Conservation (phyloP, 2,113 vertebrate genomes). For the Tetraodon nigroviridis region DNA sequence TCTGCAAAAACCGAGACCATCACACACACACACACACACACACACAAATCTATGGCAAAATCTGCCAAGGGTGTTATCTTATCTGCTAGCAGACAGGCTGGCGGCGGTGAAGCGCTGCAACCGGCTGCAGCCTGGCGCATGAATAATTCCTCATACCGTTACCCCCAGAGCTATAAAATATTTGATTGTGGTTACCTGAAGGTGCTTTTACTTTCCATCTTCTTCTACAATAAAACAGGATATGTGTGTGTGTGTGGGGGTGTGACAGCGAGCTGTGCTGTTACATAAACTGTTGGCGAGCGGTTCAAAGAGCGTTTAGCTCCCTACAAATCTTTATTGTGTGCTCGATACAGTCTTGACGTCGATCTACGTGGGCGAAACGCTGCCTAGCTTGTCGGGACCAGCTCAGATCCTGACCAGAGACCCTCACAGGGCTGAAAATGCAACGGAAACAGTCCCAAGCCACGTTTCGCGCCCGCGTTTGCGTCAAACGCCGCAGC, state of each 20-base stretch:
- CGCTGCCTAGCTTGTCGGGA: not conserved
- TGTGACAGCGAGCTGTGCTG: not conserved
- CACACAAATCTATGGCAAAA: not conserved
- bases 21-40: not conserved
- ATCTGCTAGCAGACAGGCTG: slow-evolving; percentile 7
- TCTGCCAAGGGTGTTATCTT: not conserved
- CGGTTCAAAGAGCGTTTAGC: not conserved
- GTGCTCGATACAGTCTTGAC: no score
- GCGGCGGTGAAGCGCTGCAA: not conserved
- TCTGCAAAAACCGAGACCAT: slow-evolving; percentile 55
- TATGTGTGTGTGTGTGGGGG: not conserved
- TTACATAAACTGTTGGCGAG: not conserved
- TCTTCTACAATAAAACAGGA: not conserved
- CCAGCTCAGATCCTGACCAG: not conserved
- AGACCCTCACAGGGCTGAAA: not conserved
- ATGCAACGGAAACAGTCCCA: not conserved
- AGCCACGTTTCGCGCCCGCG: not conserved
- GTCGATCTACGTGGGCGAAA: no score
- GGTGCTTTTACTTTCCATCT: not conserved
- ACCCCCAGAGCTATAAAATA: not conserved
- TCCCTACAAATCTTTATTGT: no score
- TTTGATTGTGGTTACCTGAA: not conserved
- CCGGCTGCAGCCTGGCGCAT: not conserved
- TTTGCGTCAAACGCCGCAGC: not conserved
- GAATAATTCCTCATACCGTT: not conserved